phyloP scores from a whole-genome alignment of 2,888 invertebrate genomes.

The Chouioia cunea region DNA sequence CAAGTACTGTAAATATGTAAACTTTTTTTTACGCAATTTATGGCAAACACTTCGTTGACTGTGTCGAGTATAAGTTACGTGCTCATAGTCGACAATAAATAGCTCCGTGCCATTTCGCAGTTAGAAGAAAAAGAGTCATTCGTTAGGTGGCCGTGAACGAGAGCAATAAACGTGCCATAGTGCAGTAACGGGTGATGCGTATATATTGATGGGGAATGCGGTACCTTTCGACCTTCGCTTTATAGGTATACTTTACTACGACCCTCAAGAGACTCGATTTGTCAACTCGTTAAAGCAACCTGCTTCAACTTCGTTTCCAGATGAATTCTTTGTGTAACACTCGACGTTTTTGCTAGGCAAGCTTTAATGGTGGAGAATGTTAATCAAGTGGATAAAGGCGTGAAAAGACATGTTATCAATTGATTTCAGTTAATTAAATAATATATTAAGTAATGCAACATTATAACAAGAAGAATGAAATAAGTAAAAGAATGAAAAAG shows the following conservation, averaged over 20 bases:
- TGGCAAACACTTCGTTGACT: too few species aligned
- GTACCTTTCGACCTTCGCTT: conserved; percentile 63
- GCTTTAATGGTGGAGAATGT: too few species aligned
- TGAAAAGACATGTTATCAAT: too few species aligned
- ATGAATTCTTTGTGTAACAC: too few species aligned
- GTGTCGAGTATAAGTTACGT: not conserved
- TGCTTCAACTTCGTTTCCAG: conserved; percentile 59
- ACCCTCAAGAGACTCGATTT: conserved; percentile 68
- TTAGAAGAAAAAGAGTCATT: conserved; percentile 56
- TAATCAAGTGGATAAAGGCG: too few species aligned
- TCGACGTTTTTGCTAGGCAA: too few species aligned
- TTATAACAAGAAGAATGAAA: too few species aligned
- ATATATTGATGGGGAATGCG: conserved; percentile 45
- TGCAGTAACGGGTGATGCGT: conserved; percentile 62
- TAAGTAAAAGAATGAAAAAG: too few species aligned
- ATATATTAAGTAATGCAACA: too few species aligned
- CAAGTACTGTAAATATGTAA: too few species aligned
- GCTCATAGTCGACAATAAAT: not conserved
- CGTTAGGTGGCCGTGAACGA: conserved; percentile 65
- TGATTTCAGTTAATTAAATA: too few species aligned
- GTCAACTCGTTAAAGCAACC: conserved; percentile 69
- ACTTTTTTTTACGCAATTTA: too few species aligned
- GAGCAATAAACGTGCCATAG: conserved; percentile 65
- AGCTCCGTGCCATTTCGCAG: conserved; percentile 9
- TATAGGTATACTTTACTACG: conserved; percentile 66